Conservation (phyloP, 1,140 invertebrate genomes). For the Wiebesia pumilae region DNA sequence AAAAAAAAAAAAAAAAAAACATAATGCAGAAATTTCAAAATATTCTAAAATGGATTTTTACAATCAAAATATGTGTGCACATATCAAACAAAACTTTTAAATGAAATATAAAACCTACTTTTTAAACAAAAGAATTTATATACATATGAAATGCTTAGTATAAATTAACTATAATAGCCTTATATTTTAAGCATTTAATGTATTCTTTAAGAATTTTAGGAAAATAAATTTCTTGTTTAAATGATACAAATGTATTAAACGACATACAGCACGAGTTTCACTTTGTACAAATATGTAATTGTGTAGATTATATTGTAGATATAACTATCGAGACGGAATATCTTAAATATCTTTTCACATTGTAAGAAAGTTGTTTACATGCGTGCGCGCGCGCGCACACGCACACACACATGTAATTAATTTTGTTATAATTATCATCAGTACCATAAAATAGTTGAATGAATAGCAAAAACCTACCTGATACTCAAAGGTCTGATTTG, state of each 20-base stretch:
- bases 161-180: slow-evolving; percentile 10
- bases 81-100: slow-evolving; percentile 17
- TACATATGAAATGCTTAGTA: slow-evolving; percentile 2
- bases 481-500: slow-evolving; percentile 25
- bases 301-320: slow-evolving; percentile 11
- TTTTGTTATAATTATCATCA: slow-evolving; percentile 24
- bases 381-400: too few relatives aligned
- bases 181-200: slow-evolving; percentile 45
- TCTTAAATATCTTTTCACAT: neutral
- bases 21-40: neutral
- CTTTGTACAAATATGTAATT: slow-evolving; percentile 34
- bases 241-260: neutral
- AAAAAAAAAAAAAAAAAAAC: neutral
- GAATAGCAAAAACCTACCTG: neutral
- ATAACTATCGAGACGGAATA: neutral
- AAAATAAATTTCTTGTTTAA: slow-evolving; percentile 12
- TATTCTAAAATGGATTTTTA: slow-evolving; percentile 17
- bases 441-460: neutral
- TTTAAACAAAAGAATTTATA: neutral
- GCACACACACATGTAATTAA: neutral
- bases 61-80: neutral
- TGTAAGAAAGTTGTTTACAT: slow-evolving; percentile 5
- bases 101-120: neutral
- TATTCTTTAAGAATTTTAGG: neutral
- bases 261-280: slow-evolving; percentile 12